Conservation (phyloP, 2,113 vertebrate species). For the Trichechus manatus region DNA sequence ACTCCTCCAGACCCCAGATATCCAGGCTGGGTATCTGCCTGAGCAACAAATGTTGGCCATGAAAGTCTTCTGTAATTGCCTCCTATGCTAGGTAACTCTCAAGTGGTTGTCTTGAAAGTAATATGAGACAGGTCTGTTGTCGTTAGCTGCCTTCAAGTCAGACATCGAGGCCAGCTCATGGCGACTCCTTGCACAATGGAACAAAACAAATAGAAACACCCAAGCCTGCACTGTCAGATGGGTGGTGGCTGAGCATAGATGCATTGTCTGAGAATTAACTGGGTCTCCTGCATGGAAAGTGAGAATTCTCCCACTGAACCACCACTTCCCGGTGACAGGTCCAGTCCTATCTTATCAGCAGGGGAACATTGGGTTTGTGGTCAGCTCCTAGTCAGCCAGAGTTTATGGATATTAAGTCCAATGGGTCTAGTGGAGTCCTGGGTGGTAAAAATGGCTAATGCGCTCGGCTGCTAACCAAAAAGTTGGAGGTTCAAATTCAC, state of each 20-base stretch:
- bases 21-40: not conserved
- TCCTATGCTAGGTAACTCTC: not conserved
- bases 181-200: not conserved
- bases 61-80: constrained; percentile 10
- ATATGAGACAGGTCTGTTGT: not conserved
- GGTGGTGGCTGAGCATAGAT: too few relatives aligned
- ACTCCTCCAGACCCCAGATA: not conserved
- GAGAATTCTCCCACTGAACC: not conserved
- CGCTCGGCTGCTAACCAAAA: not conserved
- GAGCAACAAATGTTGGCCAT: not conserved
- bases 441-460: not conserved
- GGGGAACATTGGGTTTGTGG: not conserved
- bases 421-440: not conserved
- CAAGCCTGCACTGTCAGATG: not conserved
- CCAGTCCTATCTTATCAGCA: not conserved
- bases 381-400: not conserved
- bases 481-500: not conserved
- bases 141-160: not conserved
- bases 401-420: not conserved
- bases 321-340: not conserved
- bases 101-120: not conserved
- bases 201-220: not conserved
- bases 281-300: not conserved
- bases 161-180: not conserved
- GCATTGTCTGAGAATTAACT: not conserved